Conservation (phyloP, 2,888 invertebrate species). For the Microchrysa polita region DNA sequence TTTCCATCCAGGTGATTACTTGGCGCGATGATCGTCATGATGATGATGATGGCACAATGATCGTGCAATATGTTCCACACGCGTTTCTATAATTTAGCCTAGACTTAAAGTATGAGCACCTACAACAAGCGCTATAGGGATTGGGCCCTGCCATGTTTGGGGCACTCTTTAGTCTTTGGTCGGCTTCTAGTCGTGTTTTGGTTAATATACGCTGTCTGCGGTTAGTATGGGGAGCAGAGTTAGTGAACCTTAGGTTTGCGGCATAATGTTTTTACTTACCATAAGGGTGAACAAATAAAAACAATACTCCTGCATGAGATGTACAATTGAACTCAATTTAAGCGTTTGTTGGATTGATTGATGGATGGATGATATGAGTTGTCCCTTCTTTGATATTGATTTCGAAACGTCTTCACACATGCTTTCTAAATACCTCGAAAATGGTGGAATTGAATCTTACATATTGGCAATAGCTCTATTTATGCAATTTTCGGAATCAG, state of each 20-base stretch:
- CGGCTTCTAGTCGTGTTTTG: not conserved
- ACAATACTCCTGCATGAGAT: too few species aligned
- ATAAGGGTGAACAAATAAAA: too few species aligned
- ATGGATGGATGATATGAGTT: too few species aligned
- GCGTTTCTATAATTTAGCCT: slow-evolving; percentile 32
- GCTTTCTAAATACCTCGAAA: too few species aligned
- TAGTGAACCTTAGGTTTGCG: not conserved
- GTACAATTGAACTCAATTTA: too few species aligned
- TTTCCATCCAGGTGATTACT: slow-evolving; percentile 50
- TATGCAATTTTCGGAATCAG: too few species aligned
- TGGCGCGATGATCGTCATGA: slow-evolving; percentile 30
- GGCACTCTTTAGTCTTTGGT: not conserved
- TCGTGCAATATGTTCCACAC: slow-evolving; percentile 48
- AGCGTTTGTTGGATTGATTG: too few species aligned
- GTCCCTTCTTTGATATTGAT: too few species aligned
- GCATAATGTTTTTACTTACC: too few species aligned
- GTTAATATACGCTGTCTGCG: not conserved
- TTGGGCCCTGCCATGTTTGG: not conserved
- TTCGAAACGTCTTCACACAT: too few species aligned
- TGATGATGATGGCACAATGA: slow-evolving; percentile 33
- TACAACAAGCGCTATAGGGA: not conserved
- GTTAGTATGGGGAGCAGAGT: not conserved
- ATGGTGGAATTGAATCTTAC: too few species aligned
- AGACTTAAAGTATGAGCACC: slow-evolving; percentile 2
- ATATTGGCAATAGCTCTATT: too few species aligned